phyloP scores from a whole-genome alignment of 2,888 invertebrate genomes.

The Mesorhabditis sp. region DNA sequence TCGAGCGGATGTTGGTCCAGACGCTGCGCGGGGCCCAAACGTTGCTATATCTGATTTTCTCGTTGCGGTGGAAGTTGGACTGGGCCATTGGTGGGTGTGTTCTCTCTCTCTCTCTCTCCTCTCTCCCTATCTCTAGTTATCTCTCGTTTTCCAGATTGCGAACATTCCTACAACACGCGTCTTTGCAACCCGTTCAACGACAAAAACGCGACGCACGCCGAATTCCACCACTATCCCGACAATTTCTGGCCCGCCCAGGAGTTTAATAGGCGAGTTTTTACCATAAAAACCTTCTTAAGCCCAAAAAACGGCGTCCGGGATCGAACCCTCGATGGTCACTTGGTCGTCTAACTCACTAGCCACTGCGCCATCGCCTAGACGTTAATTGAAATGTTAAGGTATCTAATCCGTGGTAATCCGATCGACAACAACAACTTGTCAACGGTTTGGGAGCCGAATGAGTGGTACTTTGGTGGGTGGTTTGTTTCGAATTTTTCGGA shows the following conservation, averaged over 20 bases:
- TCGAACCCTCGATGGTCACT: no score
- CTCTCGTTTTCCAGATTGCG: background rate
- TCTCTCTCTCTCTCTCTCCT: conserved; percentile 9
- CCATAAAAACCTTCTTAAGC: background rate
- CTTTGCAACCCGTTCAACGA: conserved; percentile 19
- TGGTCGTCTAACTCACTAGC: background rate
- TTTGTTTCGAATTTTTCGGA: background rate
- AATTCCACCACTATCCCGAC: conserved; percentile 26
- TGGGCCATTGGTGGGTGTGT: conserved; percentile 30
- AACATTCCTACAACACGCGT: conserved; percentile 18
- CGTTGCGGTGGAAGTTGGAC: conserved; percentile 21
- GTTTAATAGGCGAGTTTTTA: conserved; percentile 26
- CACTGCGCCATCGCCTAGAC: background rate
- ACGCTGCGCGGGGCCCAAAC: conserved; percentile 27
- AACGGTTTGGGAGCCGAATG: conserved; percentile 30
- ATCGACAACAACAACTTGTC: conserved; percentile 15
- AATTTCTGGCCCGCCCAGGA: conserved; percentile 47
- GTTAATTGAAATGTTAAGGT: conserved; percentile 19
- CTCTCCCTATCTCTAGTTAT: background rate
- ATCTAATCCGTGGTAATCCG: conserved; percentile 23
- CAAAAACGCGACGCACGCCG: conserved; percentile 16
- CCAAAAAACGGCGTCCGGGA: background rate
- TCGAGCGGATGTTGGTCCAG: conserved; percentile 30
- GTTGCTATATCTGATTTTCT: conserved; percentile 31
- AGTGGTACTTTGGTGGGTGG: conserved; percentile 33